These are phyloP conservation scores for Falco novaeseelandiae DNA, from an alignment of 2,797 vertebrate species.

Conservation along the genomic window DNA sequence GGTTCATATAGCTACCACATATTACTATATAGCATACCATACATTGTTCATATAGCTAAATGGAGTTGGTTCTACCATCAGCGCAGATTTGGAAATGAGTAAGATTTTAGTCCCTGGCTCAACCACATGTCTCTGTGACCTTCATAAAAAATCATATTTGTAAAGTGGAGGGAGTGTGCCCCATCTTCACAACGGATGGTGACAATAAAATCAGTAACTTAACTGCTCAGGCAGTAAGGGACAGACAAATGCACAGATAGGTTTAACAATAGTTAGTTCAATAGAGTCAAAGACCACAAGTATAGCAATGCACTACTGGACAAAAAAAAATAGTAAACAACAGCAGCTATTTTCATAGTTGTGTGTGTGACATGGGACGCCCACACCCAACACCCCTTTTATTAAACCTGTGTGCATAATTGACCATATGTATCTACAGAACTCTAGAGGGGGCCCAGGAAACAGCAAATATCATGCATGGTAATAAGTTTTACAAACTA, in stretches of 20 bases:
- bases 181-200: background rate
- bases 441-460: background rate
- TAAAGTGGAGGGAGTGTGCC: accelerated
- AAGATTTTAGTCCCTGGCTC: background rate
- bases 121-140: background rate
- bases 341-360: background rate
- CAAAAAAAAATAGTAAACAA: background rate
- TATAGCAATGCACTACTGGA: background rate
- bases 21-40: background rate
- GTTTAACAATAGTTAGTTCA: background rate
- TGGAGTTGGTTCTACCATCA: background rate
- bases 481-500: background rate
- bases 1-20: background rate
- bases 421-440: background rate
- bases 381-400: accelerated
- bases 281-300: background rate
- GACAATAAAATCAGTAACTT: background rate
- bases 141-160: background rate
- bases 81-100: background rate
- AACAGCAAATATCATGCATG: background rate
- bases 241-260: background rate
- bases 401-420: background rate
- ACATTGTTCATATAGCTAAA: background rate
- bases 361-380: background rate
- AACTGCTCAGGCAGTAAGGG: background rate